Base-by-base conservation (phyloP, 2,113 vertebrate genomes). In the Engraulis encrasicolus region DNA sequence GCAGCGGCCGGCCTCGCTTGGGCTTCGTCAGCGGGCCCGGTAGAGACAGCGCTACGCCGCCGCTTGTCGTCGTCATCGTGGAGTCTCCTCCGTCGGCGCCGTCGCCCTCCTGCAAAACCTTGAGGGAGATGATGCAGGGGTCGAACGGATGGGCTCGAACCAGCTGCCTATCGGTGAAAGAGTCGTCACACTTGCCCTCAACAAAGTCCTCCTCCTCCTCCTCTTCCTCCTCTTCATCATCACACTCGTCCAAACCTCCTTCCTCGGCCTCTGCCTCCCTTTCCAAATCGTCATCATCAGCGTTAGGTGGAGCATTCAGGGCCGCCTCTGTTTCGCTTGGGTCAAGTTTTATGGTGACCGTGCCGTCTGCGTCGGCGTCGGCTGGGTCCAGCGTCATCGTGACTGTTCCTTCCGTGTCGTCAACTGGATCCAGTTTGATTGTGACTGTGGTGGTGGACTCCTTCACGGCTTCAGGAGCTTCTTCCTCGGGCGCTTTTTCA, bases 91-190 rank as follows among this genome's bases (percentile, higher is more conserved):
- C 45, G 90, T 85, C 78, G 91, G 90, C 3, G 84, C 0, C 78
- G 87, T 96, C 96, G 80, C 92, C 92, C 61, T 96, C 96, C 36
- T 94, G 89, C 6, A 93, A 88, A 78, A 87, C 89, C 94, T 96
- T 98, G 87, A 97, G 92, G 79, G 95, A 95, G 50, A 98, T 93
- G 82, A 99, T 98, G 80, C 96, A 98, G 50, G 96, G 93, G 93
- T 99, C 98, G 87, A 99, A 99, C 9, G 91, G 91, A 27, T 78
- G 40, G 1, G 83, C 91, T 88, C 86, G 92, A 78, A 89, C 89
- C 77, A 93, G 85, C 36, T 90, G 92, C 17, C 86, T 93, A 11
- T 94, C 87, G 12, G 87, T 61, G n/a, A 58, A 50, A 7, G 54
- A 81, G 38, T 36, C 45, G 19, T 88, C 54, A 11, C 78, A 54